Evolutionary conservation across 2,797 vertebrate species (phyloP).

Genomic region (Diplodus puntazzo): DNA sequence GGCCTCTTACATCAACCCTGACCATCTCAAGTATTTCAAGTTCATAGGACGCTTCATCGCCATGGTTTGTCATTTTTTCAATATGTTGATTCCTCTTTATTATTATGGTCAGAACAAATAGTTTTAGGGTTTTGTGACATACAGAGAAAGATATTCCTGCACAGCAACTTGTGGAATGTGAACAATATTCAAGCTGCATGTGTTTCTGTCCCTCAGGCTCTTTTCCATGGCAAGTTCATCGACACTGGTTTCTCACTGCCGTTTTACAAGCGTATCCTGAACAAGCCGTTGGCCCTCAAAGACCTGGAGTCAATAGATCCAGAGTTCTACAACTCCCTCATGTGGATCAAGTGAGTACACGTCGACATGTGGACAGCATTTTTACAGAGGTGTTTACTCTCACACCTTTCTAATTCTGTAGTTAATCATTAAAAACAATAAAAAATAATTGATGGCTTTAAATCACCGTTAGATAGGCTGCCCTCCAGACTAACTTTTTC

Average conservation of each 20-base stretch:
- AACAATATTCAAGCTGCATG: neutral
- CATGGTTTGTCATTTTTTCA: constrained; percentile 84
- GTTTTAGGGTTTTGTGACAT: neutral
- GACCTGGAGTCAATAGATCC: constrained; percentile 98
- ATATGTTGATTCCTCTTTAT: neutral
- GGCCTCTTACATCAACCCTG: constrained; percentile 98
- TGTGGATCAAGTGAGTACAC: constrained; percentile 97
- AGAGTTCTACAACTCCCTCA: constrained; percentile 99
- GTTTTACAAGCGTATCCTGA: constrained; percentile 98
- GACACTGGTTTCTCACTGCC: constrained; percentile 99
- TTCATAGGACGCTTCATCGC: constrained; percentile 99
- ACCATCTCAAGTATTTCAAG: constrained; percentile 98
- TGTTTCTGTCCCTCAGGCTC: constrained; percentile 84
- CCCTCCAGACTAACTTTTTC: too few species aligned
- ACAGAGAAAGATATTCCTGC: neutral
- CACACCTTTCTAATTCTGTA: too few species aligned
- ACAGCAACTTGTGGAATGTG: neutral
- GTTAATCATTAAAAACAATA: too few species aligned
- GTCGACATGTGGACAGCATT: neutral
- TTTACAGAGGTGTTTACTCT: neutral
- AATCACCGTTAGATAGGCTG: too few species aligned
- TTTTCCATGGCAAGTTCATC: constrained; percentile 99
- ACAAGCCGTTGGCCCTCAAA: constrained; percentile 95
- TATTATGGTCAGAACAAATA: neutral
- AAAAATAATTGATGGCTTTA: neutral